Base-by-base conservation (phyloP, 2,113 vertebrate genomes). In the Pholis gunnellus region DNA sequence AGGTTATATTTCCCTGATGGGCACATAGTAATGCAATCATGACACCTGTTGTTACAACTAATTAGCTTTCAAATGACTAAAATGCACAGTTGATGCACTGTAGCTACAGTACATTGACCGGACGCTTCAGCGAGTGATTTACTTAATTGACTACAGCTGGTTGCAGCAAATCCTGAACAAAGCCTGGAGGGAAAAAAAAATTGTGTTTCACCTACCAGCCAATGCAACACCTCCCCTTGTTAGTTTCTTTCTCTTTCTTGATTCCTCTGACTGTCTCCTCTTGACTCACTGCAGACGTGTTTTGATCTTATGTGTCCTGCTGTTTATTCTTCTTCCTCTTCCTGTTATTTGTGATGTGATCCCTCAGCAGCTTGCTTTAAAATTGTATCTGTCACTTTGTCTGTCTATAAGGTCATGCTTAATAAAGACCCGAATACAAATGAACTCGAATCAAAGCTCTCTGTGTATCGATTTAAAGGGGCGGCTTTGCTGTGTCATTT, bases 351-450 rank as follows among this genome's bases (percentile, higher is more conserved):
- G 34, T 81, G 74, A 67, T 74, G 70, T 81, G 64, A 80, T 71
- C 46, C 56, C 63, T 36, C 66, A 66, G 68, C 72, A 67, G 76
- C 87, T 86, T 81, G 70, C 59, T 63, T 50, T 46, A 75, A 3
- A 71, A 75, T 36, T 59, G 56, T 82, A 65, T 87, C 61, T 79
- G 87, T 78, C 69, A 72, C 59, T 72, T 78, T 76, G 73, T 82
- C 80, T 77, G 83, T 78, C 40, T 46, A 34, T 70, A 67, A 68
- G 48, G 81, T 88, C 77, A 72, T 78, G 46, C 63, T 69, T 65
- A 92, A 90, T 92, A 93, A 93, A 91, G 27, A 87, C 38, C 82
- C 82, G 42, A 59, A 68, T 84, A 72, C 38, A 59, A 80, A 69
- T 82, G 22, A 50, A 87, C 29, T 74, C 11, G 1, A 76, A 72